Base-by-base conservation (phyloP, 2,888 invertebrate species). In the Tiphia femorata region DNA sequence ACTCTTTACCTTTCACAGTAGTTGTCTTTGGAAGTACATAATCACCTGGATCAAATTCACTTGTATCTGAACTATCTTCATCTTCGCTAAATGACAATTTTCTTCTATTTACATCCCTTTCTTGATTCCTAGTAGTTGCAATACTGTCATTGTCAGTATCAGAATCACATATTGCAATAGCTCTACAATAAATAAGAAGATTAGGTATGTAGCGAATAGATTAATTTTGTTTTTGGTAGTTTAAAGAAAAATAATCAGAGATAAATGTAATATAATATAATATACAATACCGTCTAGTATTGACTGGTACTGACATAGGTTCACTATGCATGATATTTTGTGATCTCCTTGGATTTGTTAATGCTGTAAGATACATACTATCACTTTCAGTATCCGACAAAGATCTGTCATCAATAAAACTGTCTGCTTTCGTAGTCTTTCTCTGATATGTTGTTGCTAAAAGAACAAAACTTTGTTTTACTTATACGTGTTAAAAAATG, bases 41-140 rank as follows among this genome's bases (percentile, higher is more conserved):
- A 58, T 83, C 82, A 1, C 73, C 78, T 16, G 83, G 83, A 62
- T 83, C 82, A 57, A 77, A 82, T 64, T 83, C 83, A 57, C 83
- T 83, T 10, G 83, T 81, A 38, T 30, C 61, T 1, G 80, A 73
- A 61, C 64, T 68, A 35, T 46, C 63, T 2, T 76, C 75, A 29
- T 79, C 74, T 3, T 77, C 76, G 44, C 70, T 76, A 43, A 73
- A 79, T 7, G 70, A 77, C 27, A 80, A 62, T 47, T 59, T 57
- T 57, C 63, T 73, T 57, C 58, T 65, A 21, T 57, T 50, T 8
- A 67, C 48, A 14, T 51, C 46, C 33, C 41, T 30, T 14, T 40
- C 44, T 10, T 37, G 2, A 8, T 42, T 35, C 1, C 41, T 23
- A 4, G 49, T 54, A 19, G 48, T 49, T 41, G 41, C 14, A 19